These are phyloP conservation scores for Thysanoteuthis rhombus DNA, from an alignment of 2,888 invertebrate species.

Conservation along the genomic window DNA sequence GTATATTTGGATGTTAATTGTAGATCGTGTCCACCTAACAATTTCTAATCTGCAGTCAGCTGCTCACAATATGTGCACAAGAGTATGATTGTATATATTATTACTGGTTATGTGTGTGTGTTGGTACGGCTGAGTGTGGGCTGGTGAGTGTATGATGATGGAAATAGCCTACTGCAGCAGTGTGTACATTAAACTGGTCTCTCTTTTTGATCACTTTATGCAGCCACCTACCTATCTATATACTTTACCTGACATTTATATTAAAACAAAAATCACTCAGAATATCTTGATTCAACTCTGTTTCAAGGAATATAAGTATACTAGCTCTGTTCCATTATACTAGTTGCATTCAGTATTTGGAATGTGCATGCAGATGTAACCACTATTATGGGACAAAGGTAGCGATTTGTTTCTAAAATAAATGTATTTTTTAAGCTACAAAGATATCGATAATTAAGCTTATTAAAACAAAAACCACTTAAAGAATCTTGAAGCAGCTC, in stretches of 20 bases:
- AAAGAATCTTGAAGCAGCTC: no score
- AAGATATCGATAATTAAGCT: no score
- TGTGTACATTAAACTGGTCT: not conserved
- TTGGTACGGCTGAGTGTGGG: not conserved
- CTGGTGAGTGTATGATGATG: not conserved
- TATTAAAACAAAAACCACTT: no score
- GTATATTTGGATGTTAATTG: not conserved
- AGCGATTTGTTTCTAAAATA: no score
- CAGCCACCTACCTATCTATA: not conserved
- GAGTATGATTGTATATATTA: not conserved
- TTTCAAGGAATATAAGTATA: not conserved
- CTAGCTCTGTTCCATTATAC: no score
- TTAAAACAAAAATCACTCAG: not conserved
- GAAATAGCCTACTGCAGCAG: not conserved
- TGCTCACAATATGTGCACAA: conserved; percentile 12
- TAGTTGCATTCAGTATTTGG: no score
- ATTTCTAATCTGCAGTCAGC: not conserved
- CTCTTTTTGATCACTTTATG: not conserved
- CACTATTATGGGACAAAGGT: not conserved
- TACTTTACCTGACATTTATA: not conserved
- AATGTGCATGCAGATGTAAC: no score
- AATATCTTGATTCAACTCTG: not conserved
- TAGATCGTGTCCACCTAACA: not conserved
- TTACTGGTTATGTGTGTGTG: not conserved
- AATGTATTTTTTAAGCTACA: not conserved